Evolutionary conservation across 2,113 vertebrate genomes (phyloP), one percentile per base, ranked within the genome.

Genomic region (Antechinus stuartii): DNA sequence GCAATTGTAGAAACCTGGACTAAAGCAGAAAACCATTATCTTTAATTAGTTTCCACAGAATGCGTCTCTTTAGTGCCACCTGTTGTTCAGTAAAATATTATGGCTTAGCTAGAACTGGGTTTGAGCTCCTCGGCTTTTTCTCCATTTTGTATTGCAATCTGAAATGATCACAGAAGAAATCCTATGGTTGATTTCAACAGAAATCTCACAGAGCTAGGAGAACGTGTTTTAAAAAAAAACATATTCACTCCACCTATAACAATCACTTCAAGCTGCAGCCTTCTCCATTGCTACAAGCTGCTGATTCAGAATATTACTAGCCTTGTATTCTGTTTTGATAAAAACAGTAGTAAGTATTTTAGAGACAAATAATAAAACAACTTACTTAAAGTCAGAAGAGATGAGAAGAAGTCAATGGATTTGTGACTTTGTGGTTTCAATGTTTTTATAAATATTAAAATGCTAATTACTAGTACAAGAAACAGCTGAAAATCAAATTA

Each of bases 11-110:
- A 94, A 54, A 92, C 91, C 91, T 0, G 68, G 2, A 76, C 93
- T 52, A 91, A 92, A 94, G 92, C 90, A 30, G 6, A 76, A 93
- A 96, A 42, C n/a, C 3, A 24, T 26, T 46, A 42, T 91, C 96
- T 91, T 93, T 97, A 95, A 95, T 97, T 96, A 97, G 93, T 54
- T 47, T 19, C n/a, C 54, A 56, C 93, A 91, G 56, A 89, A 50
- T 24, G 47, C 84, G 89, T 95, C 95, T 97, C 97, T 97, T 90
- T 95, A 93, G 95, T 94, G 97, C 97, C 97, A 97, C 97, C 97
- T 98, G 97, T 97, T 92, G 97, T 97, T 95, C 97, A 95, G 95
- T 94, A 94, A 94, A 76, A 94, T 94, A 2, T 46, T 11, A 92
- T 61, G 30, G 53, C 94, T 94, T 50, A 0, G 2, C 9, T 0